Evolutionary conservation across 1,140 invertebrate species (phyloP).

Genomic region (Paracyclopina nana): DNA sequence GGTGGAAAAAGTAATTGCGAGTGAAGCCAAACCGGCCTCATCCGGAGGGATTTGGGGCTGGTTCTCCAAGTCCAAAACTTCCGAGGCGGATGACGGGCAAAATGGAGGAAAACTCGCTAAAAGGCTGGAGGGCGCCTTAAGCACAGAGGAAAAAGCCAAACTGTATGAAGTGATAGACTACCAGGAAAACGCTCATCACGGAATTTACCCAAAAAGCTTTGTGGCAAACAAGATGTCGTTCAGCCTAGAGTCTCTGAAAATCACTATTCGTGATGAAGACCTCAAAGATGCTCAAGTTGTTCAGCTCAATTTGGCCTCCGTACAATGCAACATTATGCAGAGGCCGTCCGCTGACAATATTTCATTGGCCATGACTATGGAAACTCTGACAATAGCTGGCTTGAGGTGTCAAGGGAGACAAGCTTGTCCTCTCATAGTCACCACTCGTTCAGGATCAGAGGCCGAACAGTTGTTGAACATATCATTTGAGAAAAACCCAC

Average conservation of each 20-base stretch:
- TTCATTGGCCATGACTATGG: neutral
- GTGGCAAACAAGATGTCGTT: neutral
- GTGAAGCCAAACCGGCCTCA: neutral
- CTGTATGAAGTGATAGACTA: conserved; percentile 15
- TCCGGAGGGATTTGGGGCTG: neutral
- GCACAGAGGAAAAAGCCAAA: conserved; percentile 2
- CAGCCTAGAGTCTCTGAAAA: neutral
- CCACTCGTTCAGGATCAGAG: neutral
- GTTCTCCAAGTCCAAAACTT: neutral
- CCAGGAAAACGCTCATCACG: conserved; percentile 10
- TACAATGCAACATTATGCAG: neutral
- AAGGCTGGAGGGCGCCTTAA: neutral
- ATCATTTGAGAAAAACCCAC: conserved; percentile 11
- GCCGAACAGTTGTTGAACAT: neutral
- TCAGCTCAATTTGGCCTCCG: neutral
- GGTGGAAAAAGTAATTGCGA: neutral
- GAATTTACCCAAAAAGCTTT: conserved; percentile 8
- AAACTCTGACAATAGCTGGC: neutral
- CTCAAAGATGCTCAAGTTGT: conserved; percentile 4
- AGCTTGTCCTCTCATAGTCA: neutral
- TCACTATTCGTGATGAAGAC: conserved; percentile 9
- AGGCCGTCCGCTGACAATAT: conserved; percentile 7
- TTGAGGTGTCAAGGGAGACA: neutral
- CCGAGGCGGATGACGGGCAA: neutral
- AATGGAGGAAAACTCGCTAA: neutral